Evolutionary conservation across 1,140 invertebrate genomes (phyloP).

Genomic region (Drosophila aff.): DNA sequence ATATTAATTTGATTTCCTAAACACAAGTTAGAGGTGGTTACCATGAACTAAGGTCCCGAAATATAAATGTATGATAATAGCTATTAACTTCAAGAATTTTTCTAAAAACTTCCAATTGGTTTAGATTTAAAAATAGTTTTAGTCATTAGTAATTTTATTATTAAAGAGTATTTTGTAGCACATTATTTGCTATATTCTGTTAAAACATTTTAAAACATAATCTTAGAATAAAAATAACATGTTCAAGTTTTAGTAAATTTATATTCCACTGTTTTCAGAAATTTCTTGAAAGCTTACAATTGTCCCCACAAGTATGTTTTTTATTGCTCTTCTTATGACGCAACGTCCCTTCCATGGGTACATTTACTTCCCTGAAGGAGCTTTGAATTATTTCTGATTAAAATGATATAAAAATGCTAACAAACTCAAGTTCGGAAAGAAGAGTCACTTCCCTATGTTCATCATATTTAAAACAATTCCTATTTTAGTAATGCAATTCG

Average conservation of each 20-base stretch:
- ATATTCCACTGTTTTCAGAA: not conserved
- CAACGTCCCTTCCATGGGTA: not conserved
- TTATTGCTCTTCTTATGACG: not conserved
- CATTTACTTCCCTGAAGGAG: not conserved
- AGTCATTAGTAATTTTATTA: too few species aligned
- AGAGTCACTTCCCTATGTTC: not conserved
- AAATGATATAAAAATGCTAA: slow-evolving; percentile 57
- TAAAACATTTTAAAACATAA: too few species aligned
- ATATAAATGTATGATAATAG: too few species aligned
- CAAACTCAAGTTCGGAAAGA: not conserved
- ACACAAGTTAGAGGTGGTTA: too few species aligned
- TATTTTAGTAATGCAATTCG: slow-evolving; percentile 49
- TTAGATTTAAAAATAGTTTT: too few species aligned
- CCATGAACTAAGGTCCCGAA: too few species aligned
- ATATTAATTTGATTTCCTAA: too few species aligned
- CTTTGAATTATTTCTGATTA: slow-evolving; percentile 40
- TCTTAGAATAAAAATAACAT: too few species aligned
- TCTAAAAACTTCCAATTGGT: too few species aligned
- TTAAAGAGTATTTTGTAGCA: too few species aligned
- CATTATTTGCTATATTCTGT: too few species aligned
- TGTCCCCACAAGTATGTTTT: slow-evolving; percentile 14
- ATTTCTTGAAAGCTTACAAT: slow-evolving; percentile 23
- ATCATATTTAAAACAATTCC: not conserved
- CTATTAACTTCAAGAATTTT: too few species aligned
- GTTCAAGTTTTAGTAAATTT: not conserved